These are phyloP conservation scores for Escarpia spicata DNA, from an alignment of 2,888 invertebrate genomes.

Conservation along the genomic window DNA sequence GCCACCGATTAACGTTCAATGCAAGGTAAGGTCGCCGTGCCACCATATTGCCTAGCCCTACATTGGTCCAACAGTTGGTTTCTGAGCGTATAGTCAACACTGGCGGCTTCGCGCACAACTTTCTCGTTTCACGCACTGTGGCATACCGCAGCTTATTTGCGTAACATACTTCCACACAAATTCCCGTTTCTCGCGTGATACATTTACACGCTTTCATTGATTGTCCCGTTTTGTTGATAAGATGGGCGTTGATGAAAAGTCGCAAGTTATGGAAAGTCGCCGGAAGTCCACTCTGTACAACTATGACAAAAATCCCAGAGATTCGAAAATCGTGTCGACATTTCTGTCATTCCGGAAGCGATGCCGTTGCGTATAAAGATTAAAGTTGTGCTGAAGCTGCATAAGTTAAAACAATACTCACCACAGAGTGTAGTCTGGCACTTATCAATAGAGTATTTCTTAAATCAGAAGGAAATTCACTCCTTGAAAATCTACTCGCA, in stretches of 20 bases:
- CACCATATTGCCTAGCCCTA: not conserved
- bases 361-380: not conserved
- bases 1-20: not conserved
- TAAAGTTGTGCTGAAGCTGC: slow-evolving; percentile 3
- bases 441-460: slow-evolving; percentile 16
- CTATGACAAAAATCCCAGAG: slow-evolving; percentile 26
- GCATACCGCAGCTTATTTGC: slow-evolving; percentile 3
- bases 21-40: not conserved
- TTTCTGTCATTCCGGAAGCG: slow-evolving; percentile 7
- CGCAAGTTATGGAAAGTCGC: slow-evolving; percentile 16
- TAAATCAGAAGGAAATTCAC: slow-evolving; percentile 18
- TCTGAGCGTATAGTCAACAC: not conserved
- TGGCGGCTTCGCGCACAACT: slow-evolving; percentile 12
- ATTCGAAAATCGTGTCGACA: slow-evolving; percentile 27
- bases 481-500: not conserved
- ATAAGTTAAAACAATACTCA: slow-evolving; percentile 16
- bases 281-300: slow-evolving; percentile 18
- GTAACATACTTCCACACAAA: not conserved
- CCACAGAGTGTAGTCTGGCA: slow-evolving; percentile 11
- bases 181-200: not conserved
- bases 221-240: slow-evolving; percentile 3
- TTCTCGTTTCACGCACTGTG: not conserved
- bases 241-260: slow-evolving; percentile 13
- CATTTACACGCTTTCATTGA: not conserved
- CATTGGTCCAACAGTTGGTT: not conserved